Evolutionary conservation across 35 echinoderm and acorn worm species (phyloP).

Genomic region (Ophiothrix spiculata): DNA sequence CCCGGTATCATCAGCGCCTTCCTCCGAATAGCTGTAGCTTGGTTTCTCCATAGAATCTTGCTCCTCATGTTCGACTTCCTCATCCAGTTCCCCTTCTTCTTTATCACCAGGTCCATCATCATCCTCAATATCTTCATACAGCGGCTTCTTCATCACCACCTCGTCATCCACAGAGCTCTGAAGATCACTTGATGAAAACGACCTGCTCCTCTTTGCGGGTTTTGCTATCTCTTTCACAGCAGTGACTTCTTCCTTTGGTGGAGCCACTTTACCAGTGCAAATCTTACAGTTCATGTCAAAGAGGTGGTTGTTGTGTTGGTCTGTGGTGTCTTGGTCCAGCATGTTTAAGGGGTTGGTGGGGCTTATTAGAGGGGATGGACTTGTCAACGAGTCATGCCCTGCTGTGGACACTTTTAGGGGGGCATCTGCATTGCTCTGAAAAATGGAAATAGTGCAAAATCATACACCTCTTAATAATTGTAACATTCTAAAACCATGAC

Average conservation of each 20-base stretch:
- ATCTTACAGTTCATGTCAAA: slow-evolving; percentile 98
- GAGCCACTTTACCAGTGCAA: slow-evolving; percentile 84
- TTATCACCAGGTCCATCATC: neutral
- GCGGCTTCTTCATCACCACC: slow-evolving; percentile 27
- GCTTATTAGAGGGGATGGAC: slow-evolving; percentile 2
- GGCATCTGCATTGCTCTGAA: neutral
- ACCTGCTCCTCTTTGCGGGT: neutral
- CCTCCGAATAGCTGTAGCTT: neutral
- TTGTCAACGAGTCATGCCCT: slow-evolving; percentile 29
- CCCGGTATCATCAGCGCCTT: neutral
- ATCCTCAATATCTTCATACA: neutral
- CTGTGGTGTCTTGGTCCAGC: slow-evolving; percentile 69
- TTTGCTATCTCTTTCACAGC: slow-evolving; percentile 32
- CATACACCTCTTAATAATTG: no score
- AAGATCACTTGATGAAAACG: neutral
- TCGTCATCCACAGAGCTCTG: slow-evolving; percentile 17
- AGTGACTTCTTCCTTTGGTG: slow-evolving; percentile 50
- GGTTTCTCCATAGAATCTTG: slow-evolving; percentile 2
- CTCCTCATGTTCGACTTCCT: slow-evolving; percentile 26
- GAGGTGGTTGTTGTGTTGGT: slow-evolving; percentile 85
- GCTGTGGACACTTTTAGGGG: neutral
- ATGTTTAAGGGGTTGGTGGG: slow-evolving; percentile 29
- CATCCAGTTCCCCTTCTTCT: neutral
- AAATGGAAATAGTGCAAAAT: no score
- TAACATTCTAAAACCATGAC: no score